Evolutionary conservation across 2,113 vertebrate species (phyloP), one percentile per base, ranked within the genome.

Genomic region (Sorex fumeus): DNA sequence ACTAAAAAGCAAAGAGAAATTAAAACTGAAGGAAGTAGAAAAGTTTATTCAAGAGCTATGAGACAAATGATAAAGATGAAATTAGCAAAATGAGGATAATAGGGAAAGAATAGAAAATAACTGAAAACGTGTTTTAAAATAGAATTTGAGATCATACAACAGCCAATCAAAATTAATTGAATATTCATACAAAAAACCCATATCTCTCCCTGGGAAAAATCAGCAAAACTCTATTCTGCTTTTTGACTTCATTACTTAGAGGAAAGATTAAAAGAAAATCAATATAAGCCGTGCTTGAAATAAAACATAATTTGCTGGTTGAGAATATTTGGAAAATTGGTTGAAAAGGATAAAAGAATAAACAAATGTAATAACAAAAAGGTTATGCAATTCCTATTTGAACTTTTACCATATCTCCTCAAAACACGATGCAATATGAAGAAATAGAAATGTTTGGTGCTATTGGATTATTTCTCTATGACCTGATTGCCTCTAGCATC

Each of bases 381-480:
- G 36, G 30, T 11, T 1, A 15, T 60, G 2, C 1, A 7, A 18
- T 19, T 32, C 15, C 19, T 45, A 6, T 32, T 32, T 69, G 50
- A 43, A 18, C 21, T 87, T 76, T 67, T 64, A 32, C 12, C 8
- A 23, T 21, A 25, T 30, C 1, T 25, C 19, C 3, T 66, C 6
- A 89, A 67, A 27, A 87, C 6, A 69, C 76, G 80, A 25, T 28
- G 64, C 87, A 89, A 34, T 77, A 67, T 16, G 40, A 79, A 91
- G 53, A 60, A 95, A 15, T 23, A 23, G 8, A 18, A 77, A 40
- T 45, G 71, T 30, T 86, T 66, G 4, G 1, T 76, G 32, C 30
- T 91, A 34, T 3, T 6, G 11, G 9, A 72, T 87, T 0, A 71
- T 80, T 69, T 91, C 60, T 90, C 0, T 79, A 19, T 66, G n/a